Evolutionary conservation across 2,797 vertebrate species (phyloP).

Genomic region (Spondyliosoma cantharus): DNA sequence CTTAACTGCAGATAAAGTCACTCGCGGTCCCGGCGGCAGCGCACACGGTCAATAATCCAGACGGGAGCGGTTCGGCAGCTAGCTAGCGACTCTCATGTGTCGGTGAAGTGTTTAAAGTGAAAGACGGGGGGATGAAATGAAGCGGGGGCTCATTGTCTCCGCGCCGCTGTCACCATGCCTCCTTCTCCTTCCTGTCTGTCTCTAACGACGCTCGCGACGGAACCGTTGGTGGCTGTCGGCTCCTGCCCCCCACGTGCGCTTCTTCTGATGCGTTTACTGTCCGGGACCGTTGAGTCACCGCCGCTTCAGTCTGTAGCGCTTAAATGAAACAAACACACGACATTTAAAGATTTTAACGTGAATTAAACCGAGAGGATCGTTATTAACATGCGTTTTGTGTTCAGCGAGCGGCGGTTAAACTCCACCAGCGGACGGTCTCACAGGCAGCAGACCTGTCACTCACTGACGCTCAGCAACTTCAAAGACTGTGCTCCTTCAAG

Average conservation of each 20-base stretch:
- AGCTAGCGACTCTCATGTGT: slow-evolving; percentile 21
- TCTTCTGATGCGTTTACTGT: slow-evolving; percentile 16
- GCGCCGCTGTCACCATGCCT: slow-evolving; percentile 63
- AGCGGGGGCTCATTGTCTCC: slow-evolving; percentile 67
- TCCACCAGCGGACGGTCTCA: slow-evolving; percentile 26
- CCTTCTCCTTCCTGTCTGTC: slow-evolving; percentile 74
- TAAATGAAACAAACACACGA: background rate
- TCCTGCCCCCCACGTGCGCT: slow-evolving; percentile 41
- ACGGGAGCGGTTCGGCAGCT: background rate
- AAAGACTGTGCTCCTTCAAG: slow-evolving; percentile 29
- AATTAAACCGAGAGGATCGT: background rate
- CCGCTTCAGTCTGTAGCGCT: too few relatives aligned
- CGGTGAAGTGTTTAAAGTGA: slow-evolving; percentile 21
- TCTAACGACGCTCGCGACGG: background rate
- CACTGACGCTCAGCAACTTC: slow-evolving; percentile 35
- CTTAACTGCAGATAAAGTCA: slow-evolving; percentile 20
- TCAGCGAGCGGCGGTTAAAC: background rate
- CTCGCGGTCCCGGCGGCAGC: slow-evolving; percentile 19
- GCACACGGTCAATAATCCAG: slow-evolving; percentile 35
- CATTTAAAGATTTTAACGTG: background rate
- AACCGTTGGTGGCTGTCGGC: too few relatives aligned
- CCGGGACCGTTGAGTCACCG: too few relatives aligned
- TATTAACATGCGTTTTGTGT: background rate
- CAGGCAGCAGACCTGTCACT: slow-evolving; percentile 2
- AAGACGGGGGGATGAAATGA: slow-evolving; percentile 18